A percentile compares a stretch with the other conserved stretches of the same genome.
These are phyloP conservation scores for Mobula hypostoma DNA, from an alignment of 2,113 vertebrate genomes.

Conservation along the genomic window DNA sequence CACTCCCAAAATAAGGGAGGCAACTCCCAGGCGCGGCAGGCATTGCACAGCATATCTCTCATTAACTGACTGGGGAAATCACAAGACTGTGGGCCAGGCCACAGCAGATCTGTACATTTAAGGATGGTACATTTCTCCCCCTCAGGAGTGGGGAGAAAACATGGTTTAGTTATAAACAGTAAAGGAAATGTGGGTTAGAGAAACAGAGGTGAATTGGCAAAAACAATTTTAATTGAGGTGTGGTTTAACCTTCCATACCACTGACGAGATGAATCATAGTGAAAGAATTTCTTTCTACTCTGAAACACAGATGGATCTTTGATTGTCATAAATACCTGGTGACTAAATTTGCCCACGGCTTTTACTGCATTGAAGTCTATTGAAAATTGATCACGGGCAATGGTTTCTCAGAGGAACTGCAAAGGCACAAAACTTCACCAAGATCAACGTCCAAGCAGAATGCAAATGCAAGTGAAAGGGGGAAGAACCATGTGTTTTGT, in stretches of 20 bases:
- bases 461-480: no score
- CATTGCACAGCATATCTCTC: neutral
- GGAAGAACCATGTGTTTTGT: neutral
- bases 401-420: neutral
- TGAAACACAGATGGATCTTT: neutral
- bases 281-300: neutral
- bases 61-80: neutral
- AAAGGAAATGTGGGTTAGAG: neutral
- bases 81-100: neutral
- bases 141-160: neutral
- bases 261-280: neutral
- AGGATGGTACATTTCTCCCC: neutral
- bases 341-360: neutral
- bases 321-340: neutral
- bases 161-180: neutral
- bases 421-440: no score
- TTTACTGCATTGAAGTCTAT: neutral
- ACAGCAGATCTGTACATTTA: neutral
- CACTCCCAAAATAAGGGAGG: neutral
- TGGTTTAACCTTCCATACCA: neutral
- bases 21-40: neutral
- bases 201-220: neutral
- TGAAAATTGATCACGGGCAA: neutral
- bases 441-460: neutral
- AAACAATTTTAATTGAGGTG: slow-evolving; percentile 7